These are phyloP conservation scores for Prietella phreatophila DNA, from an alignment of 2,113 vertebrate species.

Conservation along the genomic window DNA sequence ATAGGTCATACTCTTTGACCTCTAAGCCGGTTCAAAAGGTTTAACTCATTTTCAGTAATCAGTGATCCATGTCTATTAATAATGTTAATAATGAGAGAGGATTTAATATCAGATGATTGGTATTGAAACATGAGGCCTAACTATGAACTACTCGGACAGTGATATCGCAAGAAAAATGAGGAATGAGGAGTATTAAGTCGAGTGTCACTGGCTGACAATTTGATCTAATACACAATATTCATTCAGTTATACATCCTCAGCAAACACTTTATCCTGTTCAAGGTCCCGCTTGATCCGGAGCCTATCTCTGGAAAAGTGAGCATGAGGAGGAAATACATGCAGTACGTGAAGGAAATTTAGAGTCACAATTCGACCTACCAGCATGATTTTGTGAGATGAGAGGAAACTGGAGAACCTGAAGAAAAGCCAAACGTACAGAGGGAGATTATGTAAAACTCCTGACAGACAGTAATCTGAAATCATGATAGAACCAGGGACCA, in stretches of 20 bases:
- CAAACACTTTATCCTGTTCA: not conserved
- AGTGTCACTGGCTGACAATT: not conserved
- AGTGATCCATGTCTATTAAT: not conserved
- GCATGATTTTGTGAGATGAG: not conserved
- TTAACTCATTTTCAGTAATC: not conserved
- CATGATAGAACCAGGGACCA: not conserved
- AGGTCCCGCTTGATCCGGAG: not conserved
- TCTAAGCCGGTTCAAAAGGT: not conserved
- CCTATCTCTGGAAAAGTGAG: not conserved
- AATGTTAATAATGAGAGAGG: not conserved
- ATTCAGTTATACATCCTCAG: not conserved
- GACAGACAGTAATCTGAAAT: not conserved
- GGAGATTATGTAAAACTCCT: not conserved
- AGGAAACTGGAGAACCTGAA: not conserved
- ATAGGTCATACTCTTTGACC: not conserved
- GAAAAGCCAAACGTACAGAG: not conserved
- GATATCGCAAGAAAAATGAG: not conserved
- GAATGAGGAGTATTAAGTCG: not conserved
- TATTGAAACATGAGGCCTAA: not conserved
- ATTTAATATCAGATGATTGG: no score
- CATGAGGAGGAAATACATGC: not conserved
- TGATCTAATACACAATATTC: not conserved
- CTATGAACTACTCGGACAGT: not conserved
- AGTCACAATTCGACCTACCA: not conserved
- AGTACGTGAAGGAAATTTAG: not conserved